These are phyloP conservation scores for Pelecanoides urinatrix DNA, from an alignment of 2,113 vertebrate genomes.

Conservation along the genomic window DNA sequence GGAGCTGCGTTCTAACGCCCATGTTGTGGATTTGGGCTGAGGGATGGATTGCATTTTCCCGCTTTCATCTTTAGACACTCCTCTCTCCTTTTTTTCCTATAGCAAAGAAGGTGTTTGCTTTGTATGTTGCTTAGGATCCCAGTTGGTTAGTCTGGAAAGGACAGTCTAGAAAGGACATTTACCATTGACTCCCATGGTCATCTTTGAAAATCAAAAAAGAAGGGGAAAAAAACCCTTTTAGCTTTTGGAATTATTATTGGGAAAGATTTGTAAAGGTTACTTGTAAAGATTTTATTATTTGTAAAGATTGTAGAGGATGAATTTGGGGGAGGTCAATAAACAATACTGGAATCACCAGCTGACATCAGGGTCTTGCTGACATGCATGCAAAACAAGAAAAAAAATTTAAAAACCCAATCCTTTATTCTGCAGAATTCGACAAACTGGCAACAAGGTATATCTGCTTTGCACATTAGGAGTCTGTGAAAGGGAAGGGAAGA, in stretches of 20 bases:
- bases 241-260: background rate
- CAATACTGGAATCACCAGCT: background rate
- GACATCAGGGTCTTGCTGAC: background rate
- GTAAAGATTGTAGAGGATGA: background rate
- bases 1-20: accelerated
- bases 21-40: background rate
- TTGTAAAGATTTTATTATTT: background rate
- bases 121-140: background rate
- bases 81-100: background rate
- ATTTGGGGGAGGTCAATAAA: background rate
- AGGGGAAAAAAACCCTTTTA: accelerated
- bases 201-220: background rate
- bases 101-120: background rate
- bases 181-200: accelerated
- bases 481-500: background rate
- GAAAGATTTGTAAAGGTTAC: background rate
- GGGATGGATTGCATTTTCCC: background rate
- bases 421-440: background rate
- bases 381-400: background rate
- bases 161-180: background rate
- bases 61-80: background rate
- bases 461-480: background rate
- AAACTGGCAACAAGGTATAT: background rate
- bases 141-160: background rate
- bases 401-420: background rate